Percentiles rank a stretch among this genome's conserved stretches.
phyloP scores from a whole-genome alignment of 2,113 vertebrate genomes.

The Passer montanus region DNA sequence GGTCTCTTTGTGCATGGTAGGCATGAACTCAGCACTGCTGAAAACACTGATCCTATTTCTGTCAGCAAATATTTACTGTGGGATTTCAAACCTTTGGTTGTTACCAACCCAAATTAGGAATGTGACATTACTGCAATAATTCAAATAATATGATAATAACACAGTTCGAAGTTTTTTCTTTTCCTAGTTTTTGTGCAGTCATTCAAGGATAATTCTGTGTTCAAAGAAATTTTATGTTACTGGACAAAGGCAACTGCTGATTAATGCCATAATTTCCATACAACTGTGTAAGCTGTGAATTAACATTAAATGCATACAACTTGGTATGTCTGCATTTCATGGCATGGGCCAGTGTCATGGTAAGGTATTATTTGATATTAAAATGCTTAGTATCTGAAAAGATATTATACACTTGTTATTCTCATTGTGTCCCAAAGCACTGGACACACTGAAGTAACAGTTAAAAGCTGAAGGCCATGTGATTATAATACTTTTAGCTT shows the following conservation, averaged over 20 bases:
- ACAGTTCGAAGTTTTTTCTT: background rate
- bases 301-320: background rate
- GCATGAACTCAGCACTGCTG: background rate
- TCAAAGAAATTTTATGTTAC: background rate
- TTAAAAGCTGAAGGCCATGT: background rate
- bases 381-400: background rate
- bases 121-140: background rate
- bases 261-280: background rate
- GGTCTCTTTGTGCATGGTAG: background rate
- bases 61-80: background rate
- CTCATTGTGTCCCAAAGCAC: background rate
- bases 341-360: background rate
- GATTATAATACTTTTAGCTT: background rate
- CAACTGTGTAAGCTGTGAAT: fast-evolving
- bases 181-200: background rate
- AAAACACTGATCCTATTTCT: background rate
- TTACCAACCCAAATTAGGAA: background rate
- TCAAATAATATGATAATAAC: background rate
- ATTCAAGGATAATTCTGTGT: background rate
- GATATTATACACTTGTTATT: background rate
- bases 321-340: background rate
- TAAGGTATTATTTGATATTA: background rate
- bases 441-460: background rate
- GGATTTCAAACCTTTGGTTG: background rate
- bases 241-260: background rate